A percentile compares a stretch with the other conserved stretches of the same genome.
Evolutionary conservation across 2,888 invertebrate species (phyloP).

Genomic region (Falcaria lacertinaria): DNA sequence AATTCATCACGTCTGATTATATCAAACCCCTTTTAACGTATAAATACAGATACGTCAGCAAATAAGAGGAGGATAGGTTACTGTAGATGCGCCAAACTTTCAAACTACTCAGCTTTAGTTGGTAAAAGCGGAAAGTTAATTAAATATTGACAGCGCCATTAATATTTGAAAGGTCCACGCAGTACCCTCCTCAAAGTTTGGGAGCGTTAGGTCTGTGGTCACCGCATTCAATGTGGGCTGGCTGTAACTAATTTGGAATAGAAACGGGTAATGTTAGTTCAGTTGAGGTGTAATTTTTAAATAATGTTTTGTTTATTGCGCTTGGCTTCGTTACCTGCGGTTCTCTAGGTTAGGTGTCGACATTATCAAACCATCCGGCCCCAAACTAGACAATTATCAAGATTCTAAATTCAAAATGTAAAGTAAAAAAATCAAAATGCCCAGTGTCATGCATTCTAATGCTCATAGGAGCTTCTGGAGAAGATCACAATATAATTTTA

Average conservation of each 20-base stretch:
- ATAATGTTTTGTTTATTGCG: not conserved
- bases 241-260: not conserved
- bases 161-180: not conserved
- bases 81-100: not conserved
- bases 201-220: not conserved
- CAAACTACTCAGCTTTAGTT: not conserved
- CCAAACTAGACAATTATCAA: too few species aligned
- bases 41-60: not conserved
- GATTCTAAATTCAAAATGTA: too few species aligned
- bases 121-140: slow-evolving; percentile 2
- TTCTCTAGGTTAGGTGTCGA: too few species aligned
- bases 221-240: not conserved
- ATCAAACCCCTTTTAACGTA: not conserved
- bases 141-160: slow-evolving; percentile 2
- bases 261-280: too few species aligned
- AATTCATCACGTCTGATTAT: too few species aligned
- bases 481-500: too few species aligned
- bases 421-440: too few species aligned
- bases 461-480: too few species aligned
- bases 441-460: too few species aligned
- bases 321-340: too few species aligned
- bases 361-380: too few species aligned
- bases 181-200: slow-evolving; percentile 2
- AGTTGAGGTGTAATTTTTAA: not conserved
- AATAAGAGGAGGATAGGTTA: not conserved